Conservation (phyloP, 2,113 vertebrate species). For the Bungarus multicinctus region DNA sequence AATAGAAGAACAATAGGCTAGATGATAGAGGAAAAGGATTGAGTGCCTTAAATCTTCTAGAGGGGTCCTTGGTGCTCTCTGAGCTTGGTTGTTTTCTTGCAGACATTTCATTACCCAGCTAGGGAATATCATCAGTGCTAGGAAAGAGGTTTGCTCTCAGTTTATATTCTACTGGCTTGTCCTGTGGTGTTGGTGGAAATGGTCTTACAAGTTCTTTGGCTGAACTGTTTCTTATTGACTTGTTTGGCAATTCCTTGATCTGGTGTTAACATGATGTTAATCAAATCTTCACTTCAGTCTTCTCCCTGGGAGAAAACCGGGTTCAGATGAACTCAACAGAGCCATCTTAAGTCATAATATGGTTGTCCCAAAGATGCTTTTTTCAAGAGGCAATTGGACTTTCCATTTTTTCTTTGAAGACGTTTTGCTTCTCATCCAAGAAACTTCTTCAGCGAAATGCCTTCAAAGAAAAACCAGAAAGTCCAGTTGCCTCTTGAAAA, state of each 20-base stretch:
- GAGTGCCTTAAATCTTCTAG: not conserved
- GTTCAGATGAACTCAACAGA: not conserved
- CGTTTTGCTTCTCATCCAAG: no score
- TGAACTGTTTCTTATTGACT: not conserved
- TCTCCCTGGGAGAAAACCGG: not conserved
- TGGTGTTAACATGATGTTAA: not conserved
- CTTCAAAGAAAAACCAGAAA: no score
- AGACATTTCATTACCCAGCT: not conserved
- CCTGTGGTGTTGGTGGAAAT: no score
- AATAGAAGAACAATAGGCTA: not conserved
- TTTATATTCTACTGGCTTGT: not conserved
- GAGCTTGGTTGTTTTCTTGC: not conserved
- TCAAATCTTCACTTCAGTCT: not conserved
- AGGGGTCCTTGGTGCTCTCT: not conserved
- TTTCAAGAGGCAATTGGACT: no score
- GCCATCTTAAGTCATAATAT: not conserved
- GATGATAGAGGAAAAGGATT: not conserved
- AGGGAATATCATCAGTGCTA: not conserved
- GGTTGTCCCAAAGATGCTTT: no score
- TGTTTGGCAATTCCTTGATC: not conserved
- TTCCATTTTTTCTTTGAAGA: no score
- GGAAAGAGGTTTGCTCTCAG: no score
- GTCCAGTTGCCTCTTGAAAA: no score
- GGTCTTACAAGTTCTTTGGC: not conserved
- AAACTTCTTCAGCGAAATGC: no score